Evolutionary conservation across 2,888 invertebrate species (phyloP), one percentile per base, ranked within the genome.

Genomic region (Brenthis daphne): DNA sequence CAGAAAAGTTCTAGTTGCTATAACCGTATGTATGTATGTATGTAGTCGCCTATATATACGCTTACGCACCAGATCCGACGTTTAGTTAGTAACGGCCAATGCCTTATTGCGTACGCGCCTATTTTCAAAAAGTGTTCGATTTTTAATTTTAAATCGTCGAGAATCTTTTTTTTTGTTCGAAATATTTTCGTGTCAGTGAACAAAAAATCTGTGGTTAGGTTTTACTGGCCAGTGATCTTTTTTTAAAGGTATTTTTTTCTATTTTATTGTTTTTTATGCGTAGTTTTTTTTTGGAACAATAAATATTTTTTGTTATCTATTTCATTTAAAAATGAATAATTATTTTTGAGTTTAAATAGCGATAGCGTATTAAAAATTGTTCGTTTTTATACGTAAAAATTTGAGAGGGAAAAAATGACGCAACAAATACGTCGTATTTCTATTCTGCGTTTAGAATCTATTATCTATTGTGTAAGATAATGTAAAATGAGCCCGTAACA

Each of bases 1-100:
- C 53, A 43, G 53, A 53, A 63, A 63, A 61, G 61, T 51, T 56
- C 29, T 51, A 67, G 56, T 55, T 50, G 16, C 50, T n/a, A 60
- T 73, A 71, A 68, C 71, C 68, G 51, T 68, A 69, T 71, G 68
- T 68, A 64, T 65, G 66, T 70, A 71, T 70, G 63, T 64, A 75
- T 75, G 69, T 69, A 68, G 72, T 70, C 73, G 72, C 57, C 77
- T 85, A 86, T 88, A 87, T 82, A 88, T 85, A 76, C 77, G 79
- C 76, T 78, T 72, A 72, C 78, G 77, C 79, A 80, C 79, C 81
- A 81, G 77, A 72, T 74, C 72, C 79, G 74, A 81, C 85, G 88
- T 43, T 43, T 43, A 43, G 84, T 85, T 85, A 82, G 82, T 81
- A 82, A 83, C 79, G 82, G 77, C 76, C 82, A 78, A 73, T 75